These are phyloP conservation scores for Stratiomys singularior DNA, from an alignment of 2,888 invertebrate genomes.

Conservation along the genomic window DNA sequence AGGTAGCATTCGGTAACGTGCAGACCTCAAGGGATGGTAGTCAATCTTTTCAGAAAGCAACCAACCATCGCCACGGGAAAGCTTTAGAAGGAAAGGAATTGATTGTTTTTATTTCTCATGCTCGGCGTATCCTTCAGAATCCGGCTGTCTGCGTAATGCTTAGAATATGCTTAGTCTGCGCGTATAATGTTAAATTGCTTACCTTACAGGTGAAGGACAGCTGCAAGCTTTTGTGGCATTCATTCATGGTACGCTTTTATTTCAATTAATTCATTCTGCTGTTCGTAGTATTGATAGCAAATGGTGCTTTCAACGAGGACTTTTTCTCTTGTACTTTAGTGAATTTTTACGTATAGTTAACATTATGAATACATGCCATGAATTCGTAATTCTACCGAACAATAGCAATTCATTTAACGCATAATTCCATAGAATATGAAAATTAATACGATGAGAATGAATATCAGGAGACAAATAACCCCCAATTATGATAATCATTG, in stretches of 20 bases:
- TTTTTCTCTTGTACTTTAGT: no score
- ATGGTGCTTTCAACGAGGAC: no score
- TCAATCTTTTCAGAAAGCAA: not conserved
- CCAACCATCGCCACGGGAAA: not conserved
- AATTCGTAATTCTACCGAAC: no score
- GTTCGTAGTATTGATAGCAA: not conserved
- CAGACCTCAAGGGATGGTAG: not conserved
- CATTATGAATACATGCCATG: no score
- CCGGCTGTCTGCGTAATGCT: not conserved
- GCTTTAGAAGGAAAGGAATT: not conserved
- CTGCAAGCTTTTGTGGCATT: not conserved
- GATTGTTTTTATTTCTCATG: not conserved
- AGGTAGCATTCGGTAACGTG: not conserved
- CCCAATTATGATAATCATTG: no score
- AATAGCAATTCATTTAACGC: no score
- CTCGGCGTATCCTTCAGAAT: no score
- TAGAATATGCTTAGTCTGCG: slow-evolving; percentile 1
- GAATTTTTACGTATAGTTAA: no score
- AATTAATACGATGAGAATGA: no score
- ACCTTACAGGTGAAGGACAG: slow-evolving; percentile 26
- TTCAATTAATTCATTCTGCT: slow-evolving; percentile 14
- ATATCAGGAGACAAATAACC: no score
- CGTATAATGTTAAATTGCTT: not conserved
- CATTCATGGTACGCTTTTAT: not conserved
- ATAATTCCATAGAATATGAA: no score